Percentiles rank a stretch among this genome's conserved stretches.
Conservation (phyloP, 2,113 vertebrate species). For the Clarias magur region DNA sequence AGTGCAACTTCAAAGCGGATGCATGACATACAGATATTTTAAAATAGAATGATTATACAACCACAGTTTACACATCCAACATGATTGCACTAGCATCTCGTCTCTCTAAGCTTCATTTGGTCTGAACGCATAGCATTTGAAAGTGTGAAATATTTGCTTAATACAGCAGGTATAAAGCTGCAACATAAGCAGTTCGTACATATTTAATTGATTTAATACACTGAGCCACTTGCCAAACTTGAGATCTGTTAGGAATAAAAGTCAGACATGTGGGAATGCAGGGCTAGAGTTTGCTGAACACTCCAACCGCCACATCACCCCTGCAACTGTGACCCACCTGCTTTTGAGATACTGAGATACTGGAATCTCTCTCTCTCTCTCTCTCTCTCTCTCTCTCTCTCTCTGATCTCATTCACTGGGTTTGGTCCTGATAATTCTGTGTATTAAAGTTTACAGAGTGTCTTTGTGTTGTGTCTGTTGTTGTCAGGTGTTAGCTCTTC, state of each 20-base stretch:
- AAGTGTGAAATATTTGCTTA: not conserved
- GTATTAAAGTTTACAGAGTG: too few species aligned
- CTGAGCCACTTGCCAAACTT: not conserved
- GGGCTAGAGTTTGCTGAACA: not conserved
- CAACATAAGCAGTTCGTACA: not conserved
- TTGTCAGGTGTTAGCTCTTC: too few species aligned
- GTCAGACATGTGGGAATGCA: conserved; percentile 33
- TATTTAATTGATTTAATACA: not conserved
- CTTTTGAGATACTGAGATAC: conserved; percentile 6
- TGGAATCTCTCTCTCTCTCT: too few species aligned
- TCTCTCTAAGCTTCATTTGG: not conserved
- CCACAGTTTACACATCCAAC: not conserved
- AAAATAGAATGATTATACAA: not conserved
- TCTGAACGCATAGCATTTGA: not conserved
- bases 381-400: too few species aligned
- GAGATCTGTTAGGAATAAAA: conserved; percentile 40
- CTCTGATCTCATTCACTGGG: too few species aligned
- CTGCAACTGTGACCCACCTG: conserved; percentile 23
- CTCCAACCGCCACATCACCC: conserved; percentile 44
- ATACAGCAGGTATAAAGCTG: not conserved
- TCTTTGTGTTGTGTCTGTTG: too few species aligned
- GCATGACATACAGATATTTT: not conserved
- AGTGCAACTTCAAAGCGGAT: not conserved
- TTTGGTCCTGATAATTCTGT: too few species aligned
- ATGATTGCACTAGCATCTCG: not conserved